Evolutionary conservation across 2,888 invertebrate species (phyloP).

Genomic region (Nebria salina): DNA sequence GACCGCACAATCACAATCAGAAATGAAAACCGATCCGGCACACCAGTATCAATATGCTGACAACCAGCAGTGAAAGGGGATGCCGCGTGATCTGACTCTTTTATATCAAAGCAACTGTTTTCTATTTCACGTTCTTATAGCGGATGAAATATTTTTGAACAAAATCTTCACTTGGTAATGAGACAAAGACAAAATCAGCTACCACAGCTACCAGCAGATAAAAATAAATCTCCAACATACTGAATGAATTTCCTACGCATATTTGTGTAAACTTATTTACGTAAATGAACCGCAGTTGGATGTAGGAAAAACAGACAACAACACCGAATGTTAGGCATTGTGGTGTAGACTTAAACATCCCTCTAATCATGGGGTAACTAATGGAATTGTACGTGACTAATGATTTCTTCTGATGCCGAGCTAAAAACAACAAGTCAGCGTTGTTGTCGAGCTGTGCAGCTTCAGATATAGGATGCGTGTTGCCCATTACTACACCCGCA

Average conservation of each 20-base stretch:
- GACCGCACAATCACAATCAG: slow-evolving; percentile 46
- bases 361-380: slow-evolving; percentile 37
- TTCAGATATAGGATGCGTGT: slow-evolving; percentile 7
- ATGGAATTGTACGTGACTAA: slow-evolving; percentile 35
- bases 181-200: no score
- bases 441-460: slow-evolving; percentile 6
- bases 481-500: slow-evolving; percentile 17
- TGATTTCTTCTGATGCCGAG: slow-evolving; percentile 29
- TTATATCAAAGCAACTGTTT: no score
- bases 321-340: neutral
- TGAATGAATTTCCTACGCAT: no score
- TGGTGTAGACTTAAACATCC: slow-evolving; percentile 7
- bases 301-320: no score
- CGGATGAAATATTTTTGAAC: no score
- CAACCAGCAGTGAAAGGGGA: slow-evolving; percentile 6
- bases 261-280: no score
- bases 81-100: neutral
- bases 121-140: no score
- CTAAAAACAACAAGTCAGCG: slow-evolving; percentile 21
- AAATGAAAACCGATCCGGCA: slow-evolving; percentile 34
- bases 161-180: no score
- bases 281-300: no score
- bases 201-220: no score
- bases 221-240: no score
- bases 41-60: slow-evolving; percentile 30